Evolutionary conservation across 2,113 vertebrate genomes (phyloP), one percentile per base, ranked within the genome.

Genomic region (Holacanthus passer): DNA sequence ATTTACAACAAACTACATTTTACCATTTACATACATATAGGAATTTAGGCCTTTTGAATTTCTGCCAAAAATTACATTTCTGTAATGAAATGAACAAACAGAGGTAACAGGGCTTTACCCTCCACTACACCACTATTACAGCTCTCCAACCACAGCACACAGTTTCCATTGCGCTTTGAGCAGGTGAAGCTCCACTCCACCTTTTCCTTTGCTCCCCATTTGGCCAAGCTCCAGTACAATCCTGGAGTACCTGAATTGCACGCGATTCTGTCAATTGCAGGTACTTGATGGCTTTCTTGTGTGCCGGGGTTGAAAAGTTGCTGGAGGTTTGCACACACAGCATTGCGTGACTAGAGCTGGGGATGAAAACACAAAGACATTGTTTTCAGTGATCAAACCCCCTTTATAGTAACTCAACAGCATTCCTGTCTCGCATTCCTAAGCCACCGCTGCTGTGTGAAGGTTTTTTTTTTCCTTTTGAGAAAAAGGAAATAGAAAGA

Each of bases 371-470:
- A 95, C 95, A 93, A 94, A 94, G 95, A 92, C 92, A 89, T 92
- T 93, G 95, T 94, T 91, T 93, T 91, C 85, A 79, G 92, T 86
- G 92, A 94, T 94, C 92, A 94, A 94, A 95, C 94, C 91, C 94
- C 91, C 91, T 93, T 95, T 93, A 95, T 94, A 86, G 92, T 84
- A 93, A 94, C 93, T 91, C 92, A 89, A 94, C 95, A 73, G 93
- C 96, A 95, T 96, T 97, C 96, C 96, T 94, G 93, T 85, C 93
- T 94, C 83, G 0, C 95, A 96, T 96, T 96, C 96, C 96, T 93
- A 85, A 95, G 91, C 92, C 94, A 62, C 90, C 48, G 79, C 92
- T 92, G 93, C 89, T 88, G 73, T 89, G 90, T 71, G 81, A 83
- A 91, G 84, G 0, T 75, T 83, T 85, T 83, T 73, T 67, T 88